Base-by-base conservation (phyloP, 1,140 invertebrate genomes). In the Drosophila bocqueti region DNA sequence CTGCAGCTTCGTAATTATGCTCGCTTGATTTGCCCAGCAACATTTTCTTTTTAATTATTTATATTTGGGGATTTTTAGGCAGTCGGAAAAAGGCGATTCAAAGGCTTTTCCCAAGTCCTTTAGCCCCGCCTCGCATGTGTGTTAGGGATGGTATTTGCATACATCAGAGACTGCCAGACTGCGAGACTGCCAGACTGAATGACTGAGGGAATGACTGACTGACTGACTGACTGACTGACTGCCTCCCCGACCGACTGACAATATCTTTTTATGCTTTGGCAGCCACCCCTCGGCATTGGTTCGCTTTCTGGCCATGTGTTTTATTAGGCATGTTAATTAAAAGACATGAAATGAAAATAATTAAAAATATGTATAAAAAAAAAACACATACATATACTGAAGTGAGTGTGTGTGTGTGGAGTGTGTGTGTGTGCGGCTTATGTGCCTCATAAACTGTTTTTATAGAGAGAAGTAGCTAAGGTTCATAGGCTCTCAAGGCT, bases 311-410 rank as follows among this genome's bases (percentile, higher is more conserved):
- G 87, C 79, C 82, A 80, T 91, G 87, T 91, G 89, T 91, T 91
- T 91, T 91, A 91, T 91, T 91, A 91, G 87, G 87, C 87, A 91
- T 91, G 87, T 89, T 91, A 91, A 91, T 91, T 91, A 91, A 91
- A 91, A 91, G 87, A 91, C 87, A 91, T 91, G 87, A 91, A 91
- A 91, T 90, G 85, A 90, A 90, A 90, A 90, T 90, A 90, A 90
- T 90, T 84, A 85, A 90, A 89, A 89, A 90, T 81, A 84, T 89
- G 71, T 83, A 81, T 77, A 72, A 68, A 84, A 79, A 83, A 54
- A 16, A 10, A 26, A 50, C 16, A 46, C 40, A 67, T n/a, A 57
- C n/a, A 18, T 21, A 29, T 5, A 6, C 0, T 7, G 29, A 6
- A 7, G 31, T 40, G 15, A 43, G 11, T 11, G 24, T 13, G 52